Evolutionary conservation across 1,140 invertebrate genomes (phyloP), one percentile per base, ranked within the genome.

Genomic region (Drosophila parvula): DNA sequence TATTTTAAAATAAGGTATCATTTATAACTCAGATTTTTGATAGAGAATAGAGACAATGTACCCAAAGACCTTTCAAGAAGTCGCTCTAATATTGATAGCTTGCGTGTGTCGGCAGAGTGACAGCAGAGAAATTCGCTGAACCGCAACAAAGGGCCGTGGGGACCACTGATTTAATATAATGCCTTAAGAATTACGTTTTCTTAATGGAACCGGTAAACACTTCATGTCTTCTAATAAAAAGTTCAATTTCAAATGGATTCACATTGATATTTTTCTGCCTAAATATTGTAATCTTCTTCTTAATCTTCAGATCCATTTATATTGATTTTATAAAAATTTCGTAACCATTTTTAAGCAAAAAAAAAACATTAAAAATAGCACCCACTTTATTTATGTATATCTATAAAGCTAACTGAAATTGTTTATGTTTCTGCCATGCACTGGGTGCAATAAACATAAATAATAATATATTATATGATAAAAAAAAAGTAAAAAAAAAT

Each of bases 361-460:
- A 14, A 38, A 1, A 40, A 40, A 40, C 3, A 14, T 40, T 14
- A 1, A 8, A 41, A 32, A n/a, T 14, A 67, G 32, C 34, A 48
- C 12, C 41, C 18, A 14, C 64, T 18, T 38, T 50, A 34, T 50
- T 50, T 36, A n/a, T n/a, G n/a, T 64, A n/a, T 4, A 18, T 14
- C 32, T 28, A 41, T 38, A 34, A 62, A n/a, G 27, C 18, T 7
- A 18, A 11, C 27, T 16, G 9, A 3, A 36, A 41, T 44, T 53
- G 45, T 47, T 63, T 64, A 48, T 48, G 38, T 43, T 51, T 64
- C 36, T 30, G 32, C 22, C 38, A 34, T 65, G 47, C 61, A 69
- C 32, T 56, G 38, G 32, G 32, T 61, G 55, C 68, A 81, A 60
- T 57, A 59, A 58, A 62, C 28, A 79, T 78, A 69, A 50, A 83